These are phyloP conservation scores for Columba guinea DNA, from an alignment of 2,797 vertebrate species.

Conservation along the genomic window DNA sequence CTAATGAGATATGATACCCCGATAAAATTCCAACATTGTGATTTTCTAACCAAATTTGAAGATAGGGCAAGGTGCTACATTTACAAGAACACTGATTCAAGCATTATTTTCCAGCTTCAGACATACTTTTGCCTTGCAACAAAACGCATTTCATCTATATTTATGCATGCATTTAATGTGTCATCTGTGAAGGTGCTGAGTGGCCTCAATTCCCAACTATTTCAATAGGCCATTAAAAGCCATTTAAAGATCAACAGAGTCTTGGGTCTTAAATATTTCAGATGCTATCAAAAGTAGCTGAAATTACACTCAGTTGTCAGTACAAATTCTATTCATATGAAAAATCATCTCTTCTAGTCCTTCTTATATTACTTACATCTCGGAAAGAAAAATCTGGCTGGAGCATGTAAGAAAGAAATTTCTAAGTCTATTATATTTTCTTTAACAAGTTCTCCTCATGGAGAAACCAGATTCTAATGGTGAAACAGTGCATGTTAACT, in stretches of 20 bases:
- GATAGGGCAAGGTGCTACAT: neutral
- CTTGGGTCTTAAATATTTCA: neutral
- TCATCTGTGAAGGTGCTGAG: neutral
- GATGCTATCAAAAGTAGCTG: neutral
- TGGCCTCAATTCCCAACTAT: neutral
- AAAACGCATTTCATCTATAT: neutral
- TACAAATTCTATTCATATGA: neutral
- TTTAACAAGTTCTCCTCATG: neutral
- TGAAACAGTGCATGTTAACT: neutral
- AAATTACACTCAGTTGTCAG: neutral
- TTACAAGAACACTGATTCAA: neutral
- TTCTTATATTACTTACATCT: neutral
- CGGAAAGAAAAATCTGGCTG: neutral
- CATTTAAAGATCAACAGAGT: constrained; percentile 3
- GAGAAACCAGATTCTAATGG: neutral
- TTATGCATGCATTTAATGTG: neutral
- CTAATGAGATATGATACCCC: neutral
- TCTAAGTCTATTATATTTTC: neutral
- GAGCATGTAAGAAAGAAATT: neutral
- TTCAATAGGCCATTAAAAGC: neutral
- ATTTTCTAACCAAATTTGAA: neutral
- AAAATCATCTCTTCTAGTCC: neutral
- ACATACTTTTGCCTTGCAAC: neutral
- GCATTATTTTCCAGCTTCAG: neutral
- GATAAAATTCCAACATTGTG: neutral